Evolutionary conservation across 2,797 vertebrate species (phyloP), one percentile per base, ranked within the genome.

Genomic region (Typhlichthys subterraneus): DNA sequence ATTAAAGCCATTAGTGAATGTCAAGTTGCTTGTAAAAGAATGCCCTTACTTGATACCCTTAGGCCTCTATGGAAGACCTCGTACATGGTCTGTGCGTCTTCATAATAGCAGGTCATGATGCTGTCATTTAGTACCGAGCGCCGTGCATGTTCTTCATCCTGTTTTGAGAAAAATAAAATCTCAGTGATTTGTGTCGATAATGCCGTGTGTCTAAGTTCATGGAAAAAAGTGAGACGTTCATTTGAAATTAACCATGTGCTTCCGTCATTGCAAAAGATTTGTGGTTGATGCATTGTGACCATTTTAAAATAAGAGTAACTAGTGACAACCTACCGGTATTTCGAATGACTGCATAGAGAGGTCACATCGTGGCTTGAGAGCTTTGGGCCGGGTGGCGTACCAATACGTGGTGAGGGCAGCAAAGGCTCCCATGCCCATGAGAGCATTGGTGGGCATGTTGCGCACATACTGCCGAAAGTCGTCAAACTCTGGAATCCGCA

Each of bases 361-460:
- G 81, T 99, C 95, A 38, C 96, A 98, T 17, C 95, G 95, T 0
- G 96, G 94, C 63, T 94, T 95, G 64, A 97, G 89, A 57, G 98
- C 95, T 77, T 91, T 95, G 0, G 97, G 96, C 61, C 96, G 91
- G 0, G 95, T 96, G 63, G 95, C 94, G 1, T 96, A 95, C 98
- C 97, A 99, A 89, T 98, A 98, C 13, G 97, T 97, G 0, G 96
- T 96, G 75, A 99, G 87, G 0, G 96, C 97, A 0, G 96, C 97
- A 0, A 99, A 95, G 2, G 96, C 97, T 0, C 97, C 97, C 6
- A 99, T 91, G 52, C 98, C 97, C 95, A 99, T 93, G 45, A 99
- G 89, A 0, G 96, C 94, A 23, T 98, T 98, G 33, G 95, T 93
- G 0, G 96, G 96, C 38, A 99, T 87, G 47, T 90, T 89, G 10